A percentile compares a stretch with the other conserved stretches of the same genome.
Conservation (phyloP, 2,797 vertebrate species). For the Coregonus ussuriensis region DNA sequence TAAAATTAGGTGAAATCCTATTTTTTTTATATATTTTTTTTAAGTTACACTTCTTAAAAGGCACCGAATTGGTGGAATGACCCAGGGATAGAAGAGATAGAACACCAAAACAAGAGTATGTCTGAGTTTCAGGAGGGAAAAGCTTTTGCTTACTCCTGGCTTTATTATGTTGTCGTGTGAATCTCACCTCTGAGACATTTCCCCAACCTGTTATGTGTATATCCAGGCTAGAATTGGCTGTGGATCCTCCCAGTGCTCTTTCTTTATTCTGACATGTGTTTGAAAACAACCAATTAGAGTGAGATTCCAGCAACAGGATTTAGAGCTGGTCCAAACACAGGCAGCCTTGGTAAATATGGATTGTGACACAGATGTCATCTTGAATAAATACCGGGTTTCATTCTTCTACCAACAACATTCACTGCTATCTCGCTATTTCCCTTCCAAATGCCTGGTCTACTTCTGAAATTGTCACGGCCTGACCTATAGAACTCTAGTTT, state of each 20-base stretch:
- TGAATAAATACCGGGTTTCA: constrained; percentile 51
- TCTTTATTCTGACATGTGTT: constrained; percentile 5
- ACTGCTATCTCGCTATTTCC: background rate
- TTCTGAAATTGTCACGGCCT: background rate
- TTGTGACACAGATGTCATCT: constrained; percentile 45
- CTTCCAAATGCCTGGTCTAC: background rate
- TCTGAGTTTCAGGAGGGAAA: background rate
- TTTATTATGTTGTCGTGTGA: constrained; percentile 2
- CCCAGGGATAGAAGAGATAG: background rate
- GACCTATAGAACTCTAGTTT: too few species aligned
- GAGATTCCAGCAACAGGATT: constrained; percentile 30
- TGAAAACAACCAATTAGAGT: constrained; percentile 67
- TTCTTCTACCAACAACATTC: background rate
- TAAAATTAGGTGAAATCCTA: too few species aligned
- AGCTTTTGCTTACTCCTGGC: background rate
- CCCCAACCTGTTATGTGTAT: background rate
- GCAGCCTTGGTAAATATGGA: constrained; percentile 48
- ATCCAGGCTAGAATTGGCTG: background rate
- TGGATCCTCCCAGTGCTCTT: background rate
- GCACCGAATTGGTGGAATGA: too few species aligned
- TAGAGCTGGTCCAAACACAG: constrained; percentile 35
- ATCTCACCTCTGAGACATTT: background rate
- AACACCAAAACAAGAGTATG: background rate
- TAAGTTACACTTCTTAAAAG: too few species aligned
- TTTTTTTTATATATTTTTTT: too few species aligned